A percentile compares a stretch with the other conserved stretches of the same genome.
phyloP scores from a whole-genome alignment of 2,888 invertebrate species.

The Ennomos quercinarius region DNA sequence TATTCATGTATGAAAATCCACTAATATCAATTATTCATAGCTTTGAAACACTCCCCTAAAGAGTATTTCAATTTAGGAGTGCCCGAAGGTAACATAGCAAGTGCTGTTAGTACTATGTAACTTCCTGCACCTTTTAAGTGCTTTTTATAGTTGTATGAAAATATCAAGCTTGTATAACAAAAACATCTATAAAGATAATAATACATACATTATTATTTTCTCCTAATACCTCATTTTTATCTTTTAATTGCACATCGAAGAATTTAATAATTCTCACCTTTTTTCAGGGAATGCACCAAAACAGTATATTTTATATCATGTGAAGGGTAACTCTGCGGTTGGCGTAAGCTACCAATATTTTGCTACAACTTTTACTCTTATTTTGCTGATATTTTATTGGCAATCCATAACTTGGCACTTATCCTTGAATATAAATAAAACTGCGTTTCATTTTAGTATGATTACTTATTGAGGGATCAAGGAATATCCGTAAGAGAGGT shows the following conservation, averaged over 20 bases:
- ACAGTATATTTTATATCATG: constrained; percentile 29
- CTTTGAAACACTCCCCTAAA: no score
- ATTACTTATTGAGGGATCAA: constrained; percentile 15
- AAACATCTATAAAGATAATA: constrained; percentile 17
- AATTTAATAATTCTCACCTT: constrained; percentile 69
- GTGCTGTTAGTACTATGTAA: no score
- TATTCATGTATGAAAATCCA: no score
- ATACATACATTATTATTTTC: constrained; percentile 22
- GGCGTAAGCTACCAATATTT: constrained; percentile 13
- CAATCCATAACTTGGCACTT: constrained; percentile 13
- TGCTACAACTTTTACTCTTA: constrained; percentile 12
- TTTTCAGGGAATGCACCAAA: constrained; percentile 41
- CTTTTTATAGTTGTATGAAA: no score
- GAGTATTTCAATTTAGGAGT: no score
- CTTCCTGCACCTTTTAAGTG: no score
- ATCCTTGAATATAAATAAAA: constrained; percentile 19
- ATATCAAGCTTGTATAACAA: background rate
- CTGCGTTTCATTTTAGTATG: constrained; percentile 18
- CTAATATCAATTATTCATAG: no score
- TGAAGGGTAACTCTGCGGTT: constrained; percentile 14
- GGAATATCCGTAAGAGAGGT: background rate
- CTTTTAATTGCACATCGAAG: constrained; percentile 70
- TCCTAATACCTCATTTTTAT: constrained; percentile 41
- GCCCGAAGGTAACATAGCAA: no score
- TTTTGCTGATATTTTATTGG: constrained; percentile 16